Evolutionary conservation across 2,113 vertebrate species (phyloP), one percentile per base, ranked within the genome.

Genomic region (Ploceus nigricollis): DNA sequence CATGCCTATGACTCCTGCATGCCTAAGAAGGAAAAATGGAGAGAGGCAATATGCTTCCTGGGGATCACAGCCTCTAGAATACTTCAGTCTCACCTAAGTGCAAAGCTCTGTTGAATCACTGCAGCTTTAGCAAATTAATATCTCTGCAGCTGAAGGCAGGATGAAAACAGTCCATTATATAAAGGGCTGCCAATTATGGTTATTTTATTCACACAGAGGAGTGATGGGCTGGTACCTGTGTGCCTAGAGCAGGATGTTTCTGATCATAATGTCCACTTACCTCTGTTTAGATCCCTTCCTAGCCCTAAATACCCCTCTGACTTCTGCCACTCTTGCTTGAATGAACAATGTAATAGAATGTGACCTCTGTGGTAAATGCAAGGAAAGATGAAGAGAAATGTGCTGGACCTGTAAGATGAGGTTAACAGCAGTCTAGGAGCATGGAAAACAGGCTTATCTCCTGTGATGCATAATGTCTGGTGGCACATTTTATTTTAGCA

Each of bases 141-240:
- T 68, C 65, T 88, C 58, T 78, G 78, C 53, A 75, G 16, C 65
- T 86, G 64, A 90, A 91, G 77, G 50, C 56, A 72, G n/a, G 45
- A 71, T 42, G 39, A 39, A 65, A 86, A 45, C 33, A 78, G 40
- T 35, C 53, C 35, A 17, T 89, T 68, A 73, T 8, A 57, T 19
- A 72, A 89, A 94, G 64, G 60, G 54, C 33, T 84, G 37, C 15
- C 53, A 77, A 47, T 82, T 89, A 56, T 7, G 20, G 17, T 45
- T 82, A 65, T 87, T 90, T 68, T 84, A 58, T 51, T 87, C 19
- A 8, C 4, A 5, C 6, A 45, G 44, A 60, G 50, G 71, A 51
- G 51, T 47, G 39, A 63, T 0, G 1, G 40, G 17, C 14, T 82
- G 28, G 21, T 80, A 65, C 0, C 0, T 1, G 1, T 31, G 33